phyloP scores from a whole-genome alignment of 2,888 invertebrate species.

The Cerastoderma edule region DNA sequence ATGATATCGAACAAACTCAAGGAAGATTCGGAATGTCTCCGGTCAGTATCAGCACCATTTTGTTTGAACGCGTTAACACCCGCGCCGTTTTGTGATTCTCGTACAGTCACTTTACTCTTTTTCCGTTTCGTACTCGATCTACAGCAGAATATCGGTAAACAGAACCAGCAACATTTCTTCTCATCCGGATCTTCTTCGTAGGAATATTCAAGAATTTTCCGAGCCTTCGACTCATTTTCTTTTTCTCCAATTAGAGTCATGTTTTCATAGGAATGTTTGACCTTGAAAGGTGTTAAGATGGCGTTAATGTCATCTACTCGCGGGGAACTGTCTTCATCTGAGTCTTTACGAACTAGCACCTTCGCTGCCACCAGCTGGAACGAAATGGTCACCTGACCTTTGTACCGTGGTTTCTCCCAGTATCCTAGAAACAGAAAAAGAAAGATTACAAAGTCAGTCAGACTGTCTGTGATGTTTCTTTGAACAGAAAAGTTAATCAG shows the following conservation, averaged over 20 bases:
- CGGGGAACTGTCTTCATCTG: constrained; percentile 63
- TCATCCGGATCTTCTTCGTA: constrained; percentile 67
- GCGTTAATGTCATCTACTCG: constrained; percentile 64
- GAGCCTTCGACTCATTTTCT: constrained; percentile 55
- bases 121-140: constrained; percentile 31
- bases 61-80: constrained; percentile 33
- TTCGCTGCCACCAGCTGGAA: constrained; percentile 76
- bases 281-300: constrained; percentile 66
- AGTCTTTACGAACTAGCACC: constrained; percentile 71
- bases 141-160: constrained; percentile 49
- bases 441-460: no score
- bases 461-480: no score
- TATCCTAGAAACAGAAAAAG: no score
- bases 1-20: constrained; percentile 55
- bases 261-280: constrained; percentile 75
- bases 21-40: constrained; percentile 36
- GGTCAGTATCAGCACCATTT: constrained; percentile 54
- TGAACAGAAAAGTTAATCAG: no score
- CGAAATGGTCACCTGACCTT: constrained; percentile 78
- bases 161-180: constrained; percentile 50
- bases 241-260: constrained; percentile 70
- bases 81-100: constrained; percentile 37
- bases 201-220: constrained; percentile 68
- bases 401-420: constrained; percentile 77
- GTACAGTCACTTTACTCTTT: constrained; percentile 28